A percentile compares a stretch with the other conserved stretches of the same genome.
Conservation (phyloP, 2,113 vertebrate genomes). For the Anser brachyrhynchus region DNA sequence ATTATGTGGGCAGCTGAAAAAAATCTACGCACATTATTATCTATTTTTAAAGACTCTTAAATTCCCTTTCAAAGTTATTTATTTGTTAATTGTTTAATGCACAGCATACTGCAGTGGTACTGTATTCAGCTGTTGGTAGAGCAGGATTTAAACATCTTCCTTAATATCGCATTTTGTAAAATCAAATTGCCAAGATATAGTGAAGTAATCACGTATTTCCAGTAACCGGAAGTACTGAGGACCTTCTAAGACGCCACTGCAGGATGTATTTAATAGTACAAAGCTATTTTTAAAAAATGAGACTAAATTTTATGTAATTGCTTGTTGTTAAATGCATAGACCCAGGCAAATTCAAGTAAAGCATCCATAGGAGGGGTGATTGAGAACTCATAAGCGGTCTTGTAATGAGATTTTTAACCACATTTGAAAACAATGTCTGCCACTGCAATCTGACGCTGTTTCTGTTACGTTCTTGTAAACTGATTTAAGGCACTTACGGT, state of each 20-base stretch:
- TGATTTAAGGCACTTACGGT: not conserved
- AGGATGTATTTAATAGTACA: not conserved
- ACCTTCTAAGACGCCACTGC: not conserved
- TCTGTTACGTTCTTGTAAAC: not conserved
- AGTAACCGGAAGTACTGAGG: not conserved
- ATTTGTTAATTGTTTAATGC: not conserved
- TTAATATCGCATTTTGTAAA: not conserved
- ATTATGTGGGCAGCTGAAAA: not conserved
- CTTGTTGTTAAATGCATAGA: not conserved
- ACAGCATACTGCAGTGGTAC: not conserved
- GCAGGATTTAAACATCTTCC: not conserved
- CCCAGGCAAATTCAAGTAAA: not conserved
- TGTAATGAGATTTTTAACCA: no score
- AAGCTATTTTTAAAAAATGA: not conserved
- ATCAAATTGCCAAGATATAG: not conserved
- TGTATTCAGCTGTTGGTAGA: not conserved
- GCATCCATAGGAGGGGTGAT: not conserved
- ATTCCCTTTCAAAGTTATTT: not conserved
- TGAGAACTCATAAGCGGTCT: not conserved
- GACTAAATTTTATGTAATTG: not conserved
- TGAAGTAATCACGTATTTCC: not conserved
- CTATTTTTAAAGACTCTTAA: not conserved
- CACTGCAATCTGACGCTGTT: not conserved
- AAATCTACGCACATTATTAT: not conserved
- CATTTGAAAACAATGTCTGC: not conserved